A percentile compares a stretch with the other conserved stretches of the same genome.
phyloP scores from a whole-genome alignment of 2,797 vertebrate genomes.

The Huso huso region DNA sequence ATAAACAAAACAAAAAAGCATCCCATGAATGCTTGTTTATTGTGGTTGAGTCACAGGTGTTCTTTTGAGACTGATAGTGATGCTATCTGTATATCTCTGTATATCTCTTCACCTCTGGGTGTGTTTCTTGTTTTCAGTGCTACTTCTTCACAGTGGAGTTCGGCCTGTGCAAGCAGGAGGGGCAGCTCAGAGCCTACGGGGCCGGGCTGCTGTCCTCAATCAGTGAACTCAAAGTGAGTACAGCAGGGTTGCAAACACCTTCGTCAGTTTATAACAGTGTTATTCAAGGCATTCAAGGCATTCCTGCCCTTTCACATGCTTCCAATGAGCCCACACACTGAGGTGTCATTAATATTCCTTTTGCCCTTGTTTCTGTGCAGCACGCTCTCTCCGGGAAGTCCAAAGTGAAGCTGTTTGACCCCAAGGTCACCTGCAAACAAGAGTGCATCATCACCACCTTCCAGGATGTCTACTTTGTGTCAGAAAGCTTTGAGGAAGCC shows the following conservation, averaged over 20 bases:
- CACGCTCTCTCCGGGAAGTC: slow-evolving; percentile 79
- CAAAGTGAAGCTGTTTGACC: slow-evolving; percentile 84
- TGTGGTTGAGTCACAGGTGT: too few species aligned
- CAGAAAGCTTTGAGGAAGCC: slow-evolving; percentile 92
- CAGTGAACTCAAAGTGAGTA: slow-evolving; percentile 77
- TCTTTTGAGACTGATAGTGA: not conserved
- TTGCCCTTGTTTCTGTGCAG: slow-evolving; percentile 40
- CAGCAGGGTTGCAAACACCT: not conserved
- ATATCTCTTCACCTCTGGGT: not conserved
- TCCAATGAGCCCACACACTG: not conserved
- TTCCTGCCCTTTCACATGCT: not conserved
- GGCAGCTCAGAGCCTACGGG: slow-evolving; percentile 83
- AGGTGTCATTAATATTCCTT: not conserved
- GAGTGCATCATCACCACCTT: slow-evolving; percentile 93
- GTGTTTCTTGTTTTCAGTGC: slow-evolving; percentile 60
- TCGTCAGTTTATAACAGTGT: too few species aligned
- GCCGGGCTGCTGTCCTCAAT: slow-evolving; percentile 93
- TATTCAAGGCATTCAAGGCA: too few species aligned
- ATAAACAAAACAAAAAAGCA: not conserved
- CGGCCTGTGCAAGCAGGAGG: slow-evolving; percentile 94
- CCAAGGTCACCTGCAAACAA: slow-evolving; percentile 80
- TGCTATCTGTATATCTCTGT: not conserved
- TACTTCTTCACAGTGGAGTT: slow-evolving; percentile 98
- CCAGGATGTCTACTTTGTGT: slow-evolving; percentile 90
- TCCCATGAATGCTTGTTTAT: too few species aligned